phyloP scores from a whole-genome alignment of 2,113 vertebrate genomes.

The Eleginops maclovinus region DNA sequence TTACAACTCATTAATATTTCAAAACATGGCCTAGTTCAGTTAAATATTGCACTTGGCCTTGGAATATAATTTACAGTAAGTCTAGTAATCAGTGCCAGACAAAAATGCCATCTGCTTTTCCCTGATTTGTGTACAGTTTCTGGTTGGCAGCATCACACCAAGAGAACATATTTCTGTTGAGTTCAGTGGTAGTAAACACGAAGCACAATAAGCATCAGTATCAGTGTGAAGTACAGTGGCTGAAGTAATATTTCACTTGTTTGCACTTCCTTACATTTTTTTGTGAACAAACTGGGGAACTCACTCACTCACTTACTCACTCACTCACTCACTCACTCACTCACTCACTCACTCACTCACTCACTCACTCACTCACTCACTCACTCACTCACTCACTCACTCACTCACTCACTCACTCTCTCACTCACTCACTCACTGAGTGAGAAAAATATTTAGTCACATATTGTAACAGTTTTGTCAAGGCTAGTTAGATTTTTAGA shows the following conservation, averaged over 20 bases:
- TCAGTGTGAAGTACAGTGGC: slow-evolving; percentile 24
- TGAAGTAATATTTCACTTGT: slow-evolving; percentile 43
- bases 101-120: slow-evolving; percentile 55
- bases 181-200: slow-evolving; percentile 17
- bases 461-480: too few relatives aligned
- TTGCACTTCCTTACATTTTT: background rate
- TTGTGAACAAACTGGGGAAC: too few relatives aligned
- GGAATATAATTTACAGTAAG: slow-evolving; percentile 17
- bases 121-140: slow-evolving; percentile 30
- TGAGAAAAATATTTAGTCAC: too few relatives aligned
- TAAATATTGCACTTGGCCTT: slow-evolving; percentile 46
- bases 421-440: too few relatives aligned
- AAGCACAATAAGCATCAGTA: slow-evolving; percentile 11
- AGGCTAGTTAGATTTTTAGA: background rate
- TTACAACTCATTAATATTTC: slow-evolving; percentile 60
- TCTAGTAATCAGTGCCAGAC: slow-evolving; percentile 9
- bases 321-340: too few relatives aligned
- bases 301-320: too few relatives aligned
- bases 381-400: too few relatives aligned
- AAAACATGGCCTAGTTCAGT: slow-evolving; percentile 49
- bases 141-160: slow-evolving; percentile 16
- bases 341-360: too few relatives aligned
- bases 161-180: slow-evolving; percentile 31
- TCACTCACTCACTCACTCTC: too few relatives aligned
- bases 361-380: too few relatives aligned